Percentiles rank a stretch among this genome's conserved stretches.
Evolutionary conservation across 2,888 invertebrate species (phyloP).

Genomic region (Melinopterus prodromus): DNA sequence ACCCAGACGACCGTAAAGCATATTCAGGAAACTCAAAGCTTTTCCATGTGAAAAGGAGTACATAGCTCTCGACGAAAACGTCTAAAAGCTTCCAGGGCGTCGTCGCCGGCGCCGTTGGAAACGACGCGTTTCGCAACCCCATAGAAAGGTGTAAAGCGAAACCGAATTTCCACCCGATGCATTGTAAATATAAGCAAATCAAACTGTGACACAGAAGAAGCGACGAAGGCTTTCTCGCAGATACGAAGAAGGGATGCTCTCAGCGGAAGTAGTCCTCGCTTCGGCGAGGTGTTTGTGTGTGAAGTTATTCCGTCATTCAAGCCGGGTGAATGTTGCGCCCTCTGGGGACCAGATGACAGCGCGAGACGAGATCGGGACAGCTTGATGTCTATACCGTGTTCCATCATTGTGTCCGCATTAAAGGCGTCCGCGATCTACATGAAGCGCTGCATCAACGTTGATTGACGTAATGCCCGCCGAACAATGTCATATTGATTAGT

Average conservation of each 20-base stretch:
- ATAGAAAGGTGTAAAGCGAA: slow-evolving; percentile 24
- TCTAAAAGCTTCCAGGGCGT: neutral
- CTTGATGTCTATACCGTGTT: slow-evolving; percentile 48
- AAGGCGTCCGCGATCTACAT: slow-evolving; percentile 26
- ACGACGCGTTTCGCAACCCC: neutral
- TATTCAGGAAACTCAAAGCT: neutral
- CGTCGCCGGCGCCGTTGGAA: neutral
- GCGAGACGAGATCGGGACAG: slow-evolving; percentile 54
- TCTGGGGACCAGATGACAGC: slow-evolving; percentile 52
- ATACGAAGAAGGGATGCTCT: slow-evolving; percentile 49
- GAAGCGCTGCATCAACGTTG: slow-evolving; percentile 31
- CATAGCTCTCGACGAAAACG: neutral
- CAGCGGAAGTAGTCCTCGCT: slow-evolving; percentile 46
- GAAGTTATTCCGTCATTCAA: slow-evolving; percentile 57
- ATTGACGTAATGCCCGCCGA: slow-evolving; percentile 34
- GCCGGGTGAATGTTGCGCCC: slow-evolving; percentile 51
- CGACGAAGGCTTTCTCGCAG: slow-evolving; percentile 29
- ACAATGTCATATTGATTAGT: slow-evolving; percentile 38
- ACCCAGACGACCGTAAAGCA: neutral
- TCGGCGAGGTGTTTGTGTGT: slow-evolving; percentile 53
- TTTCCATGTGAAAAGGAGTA: neutral
- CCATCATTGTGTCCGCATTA: slow-evolving; percentile 36
- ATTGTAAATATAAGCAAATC: slow-evolving; percentile 53
- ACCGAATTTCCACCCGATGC: slow-evolving; percentile 43
- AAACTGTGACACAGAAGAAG: slow-evolving; percentile 39